Evolutionary conservation across 2,888 invertebrate species (phyloP), one percentile per base, ranked within the genome.

Genomic region (Xestia c-nigrum): DNA sequence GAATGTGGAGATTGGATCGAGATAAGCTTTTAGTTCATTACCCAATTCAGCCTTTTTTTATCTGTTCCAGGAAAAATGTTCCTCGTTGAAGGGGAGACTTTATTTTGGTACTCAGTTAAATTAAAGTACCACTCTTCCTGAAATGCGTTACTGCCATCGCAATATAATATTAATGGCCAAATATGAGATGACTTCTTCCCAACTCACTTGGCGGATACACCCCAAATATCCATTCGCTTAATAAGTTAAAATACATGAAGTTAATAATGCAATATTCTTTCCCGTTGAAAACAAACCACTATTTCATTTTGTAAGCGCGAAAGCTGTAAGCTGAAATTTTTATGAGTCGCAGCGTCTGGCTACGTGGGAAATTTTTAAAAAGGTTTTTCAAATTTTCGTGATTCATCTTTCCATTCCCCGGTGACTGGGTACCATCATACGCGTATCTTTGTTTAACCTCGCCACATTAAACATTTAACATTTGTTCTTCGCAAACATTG

Each of bases 261-360:
- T 89, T 90, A 89, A 90, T 91, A 92, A 89, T 89, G 70, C 83
- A 86, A 84, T 86, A 87, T 85, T 83, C 84, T 83, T 87, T 80
- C 55, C 65, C 76, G 89, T 88, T 88, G 87, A 92, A 92, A 93
- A 91, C 91, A 92, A 90, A 90, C 90, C 91, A 91, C 91, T 93
- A 93, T 93, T 92, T 93, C 92, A 94, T 94, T 93, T 93, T 88
- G 91, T 89, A 91, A 92, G 90, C 91, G 90, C 91, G 91, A 92
- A 93, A 93, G 92, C 92, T 88, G 90, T 92, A 90, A 90, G 90
- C 89, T 94, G 93, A 95, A 94, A 92, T 87, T 93, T 94, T 94
- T 93, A 94, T 92, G 92, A 92, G 90, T 91, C 88, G 89, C 90
- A 92, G 84, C 91, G 90, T 92, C 92, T 92, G 91, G 88, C 89